Base-by-base conservation (phyloP, 2,888 invertebrate genomes). In the Melitaea athalia region DNA sequence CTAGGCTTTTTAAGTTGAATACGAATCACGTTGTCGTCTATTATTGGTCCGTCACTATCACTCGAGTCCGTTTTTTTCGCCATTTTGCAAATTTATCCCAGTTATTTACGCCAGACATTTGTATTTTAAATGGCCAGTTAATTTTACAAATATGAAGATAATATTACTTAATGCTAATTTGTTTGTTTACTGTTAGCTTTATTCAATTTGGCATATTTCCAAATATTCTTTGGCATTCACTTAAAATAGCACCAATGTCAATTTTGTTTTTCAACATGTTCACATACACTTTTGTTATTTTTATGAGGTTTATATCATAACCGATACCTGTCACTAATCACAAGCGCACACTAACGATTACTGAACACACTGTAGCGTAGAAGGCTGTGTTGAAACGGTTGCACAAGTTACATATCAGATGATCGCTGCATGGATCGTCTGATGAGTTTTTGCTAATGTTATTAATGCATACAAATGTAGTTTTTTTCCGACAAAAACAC, bases 1-100 rank as follows among this genome's bases (percentile, higher is more conserved):
- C 87, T 91, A 60, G 95, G 94, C 83, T 94, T 95, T 79, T 93
- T 91, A 73, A 95, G 85, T 84, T 95, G 94, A 75, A 95, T 93
- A 70, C 93, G 89, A 78, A 95, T 94, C 75, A 94, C 87, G 76
- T 94, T 94, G 76, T 93, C 89, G 73, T 92, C 88, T 84, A 93
- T 89, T 76, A 89, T 81, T 71, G 93, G 93, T 15, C 86, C 85
- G 68, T 92, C 91, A 81, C 90, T 89, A 78, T 91, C 91, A 81
- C 88, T 88, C 53, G 85, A 82, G 67, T 82, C 79, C 65, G 79
- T 81, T 79, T 85, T 85, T 74, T 82, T 83, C 71, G 86, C 85
- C 92, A 92, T 92, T 72, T 78, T 81, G 77, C 68, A 70, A 72
- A 76, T 68, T 77, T 79, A 64, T 75, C 76, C 69, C 69, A 75